Base-by-base conservation (phyloP, 64 coral and sea anemone genomes). In the Acropora yongei region DNA sequence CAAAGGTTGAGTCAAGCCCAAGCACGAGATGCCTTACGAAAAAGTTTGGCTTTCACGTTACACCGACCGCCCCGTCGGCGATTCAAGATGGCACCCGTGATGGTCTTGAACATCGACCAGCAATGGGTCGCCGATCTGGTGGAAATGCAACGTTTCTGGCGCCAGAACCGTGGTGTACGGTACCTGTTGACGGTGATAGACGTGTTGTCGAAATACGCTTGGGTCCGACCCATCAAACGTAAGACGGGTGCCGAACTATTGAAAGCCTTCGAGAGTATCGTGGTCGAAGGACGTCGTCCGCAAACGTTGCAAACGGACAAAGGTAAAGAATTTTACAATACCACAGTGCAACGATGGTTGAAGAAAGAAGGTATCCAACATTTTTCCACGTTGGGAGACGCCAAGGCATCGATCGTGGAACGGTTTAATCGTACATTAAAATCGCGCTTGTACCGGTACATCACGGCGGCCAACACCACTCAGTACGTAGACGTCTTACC, bases 341-440 rank as follows among this genome's bases (percentile, higher is more conserved):
- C n/a, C n/a, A n/a, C 79, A 85, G 89, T 90, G 74, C 57, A 41
- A 93, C n/a, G n/a, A n/a, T n/a, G n/a, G n/a, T n/a, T n/a, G n/a
- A 93, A 49, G 8, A 47, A 8, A 76, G 46, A 6, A 40, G 89
- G 55, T 11, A 58, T 58, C 11, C 55, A 58, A 4, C 55, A 58
- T 11, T 58, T 58, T 58, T 58, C 55, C 4, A 58, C 55, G 4
- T 4, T 6, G 11, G 55, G 55, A 4, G 7, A 94, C 68, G 42
- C 72, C 39, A 90, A 94, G 68, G 73, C 79, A 9, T n/a, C n/a
- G 4, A 12, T 79, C 1, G 67, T 79, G 11, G 87, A 94, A 84
- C 55, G 93, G 10, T 90, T 94, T 42, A 94, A 95, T 20, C 75
- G 88, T 0, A 95, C 93, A 2, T n/a, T 95, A 30, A 90, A 94